Base-by-base conservation (phyloP, 64 coral and sea anemone genomes). In the Stichodactyla mertensii region DNA sequence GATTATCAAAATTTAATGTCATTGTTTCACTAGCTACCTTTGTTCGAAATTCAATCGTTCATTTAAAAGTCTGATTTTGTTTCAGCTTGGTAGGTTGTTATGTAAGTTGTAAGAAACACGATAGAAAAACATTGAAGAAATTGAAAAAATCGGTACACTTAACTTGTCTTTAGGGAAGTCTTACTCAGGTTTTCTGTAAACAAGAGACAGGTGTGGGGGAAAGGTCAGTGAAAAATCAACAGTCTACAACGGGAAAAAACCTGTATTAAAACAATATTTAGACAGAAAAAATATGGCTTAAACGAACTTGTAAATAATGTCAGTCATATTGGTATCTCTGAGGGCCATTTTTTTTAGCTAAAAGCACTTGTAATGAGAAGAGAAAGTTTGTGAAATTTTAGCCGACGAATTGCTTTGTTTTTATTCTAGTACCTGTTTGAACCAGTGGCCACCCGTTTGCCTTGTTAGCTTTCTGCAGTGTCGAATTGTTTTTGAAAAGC, bases 391-490 rank as follows among this genome's bases (percentile, higher is more conserved):
- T 45, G 36, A 4, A 66, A 22, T 22, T 20, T 66, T 14, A 16
- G 13, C 60, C 13, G 4, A 62, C 0, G 14, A 16, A 13, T 18
- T n/a, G 10, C 16, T 74, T 74, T 74, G 20, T 31, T 74, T 2
- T 27, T 10, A 10, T 0, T 0, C 4, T 10, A 19, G 26, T 74
- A 81, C 78, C 78, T 81, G 78, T 6, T 52, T 15, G 2, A 20
- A 81, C 78, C 78, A 81, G 78, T 54, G 51, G 20, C 78, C 78
- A 81, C 78, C 78, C 52, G 78, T 31, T 54, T 81, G 51, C 20
- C 15, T 81, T 14, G 64, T 69, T 74, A 23, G n/a, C 69, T 9
- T 26, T 28, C 12, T 31, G 12, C 11, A 27, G 23, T 22, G 24
- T 53, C 52, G 10, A 19, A 6, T 81, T 81, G 52, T 55, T 55